These are phyloP conservation scores for Perodicticus potto DNA, from an alignment of 2,797 vertebrate genomes.

Conservation along the genomic window DNA sequence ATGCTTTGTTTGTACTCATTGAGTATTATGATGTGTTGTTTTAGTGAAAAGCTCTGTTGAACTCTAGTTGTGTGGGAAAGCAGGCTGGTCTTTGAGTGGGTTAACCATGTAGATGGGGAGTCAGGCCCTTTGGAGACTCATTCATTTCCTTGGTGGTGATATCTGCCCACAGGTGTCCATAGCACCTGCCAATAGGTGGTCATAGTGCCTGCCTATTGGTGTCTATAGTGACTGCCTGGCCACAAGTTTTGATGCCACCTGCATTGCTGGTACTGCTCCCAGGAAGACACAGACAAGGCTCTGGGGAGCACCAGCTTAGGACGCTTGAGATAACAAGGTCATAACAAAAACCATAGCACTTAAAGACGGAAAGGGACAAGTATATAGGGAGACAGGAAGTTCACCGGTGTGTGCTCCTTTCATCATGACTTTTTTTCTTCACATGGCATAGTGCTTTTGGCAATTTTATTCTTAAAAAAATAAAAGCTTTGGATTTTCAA, in stretches of 20 bases:
- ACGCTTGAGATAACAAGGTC: neutral
- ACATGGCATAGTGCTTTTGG: slow-evolving; percentile 51
- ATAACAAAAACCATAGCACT: neutral
- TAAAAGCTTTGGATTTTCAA: slow-evolving; percentile 73
- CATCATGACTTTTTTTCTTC: slow-evolving; percentile 5
- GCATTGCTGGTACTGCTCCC: neutral
- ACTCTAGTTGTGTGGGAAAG: neutral
- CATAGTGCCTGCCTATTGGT: too few species aligned
- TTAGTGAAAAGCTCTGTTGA: neutral
- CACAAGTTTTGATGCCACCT: neutral
- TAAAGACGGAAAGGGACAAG: neutral
- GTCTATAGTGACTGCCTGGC: too few species aligned
- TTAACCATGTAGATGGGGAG: neutral
- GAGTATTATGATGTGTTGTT: neutral
- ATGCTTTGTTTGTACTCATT: neutral
- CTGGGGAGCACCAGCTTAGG: neutral
- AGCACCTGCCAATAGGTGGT: neutral
- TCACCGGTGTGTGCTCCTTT: slow-evolving; percentile 6
- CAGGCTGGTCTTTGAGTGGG: neutral
- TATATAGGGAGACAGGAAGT: neutral
- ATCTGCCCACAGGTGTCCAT: too few species aligned
- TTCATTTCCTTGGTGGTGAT: neutral
- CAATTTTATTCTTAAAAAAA: neutral
- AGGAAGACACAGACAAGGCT: neutral
- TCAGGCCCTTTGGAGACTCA: neutral